These are phyloP conservation scores for Eulemur rubriventer DNA, from an alignment of 2,797 vertebrate species.

Conservation along the genomic window DNA sequence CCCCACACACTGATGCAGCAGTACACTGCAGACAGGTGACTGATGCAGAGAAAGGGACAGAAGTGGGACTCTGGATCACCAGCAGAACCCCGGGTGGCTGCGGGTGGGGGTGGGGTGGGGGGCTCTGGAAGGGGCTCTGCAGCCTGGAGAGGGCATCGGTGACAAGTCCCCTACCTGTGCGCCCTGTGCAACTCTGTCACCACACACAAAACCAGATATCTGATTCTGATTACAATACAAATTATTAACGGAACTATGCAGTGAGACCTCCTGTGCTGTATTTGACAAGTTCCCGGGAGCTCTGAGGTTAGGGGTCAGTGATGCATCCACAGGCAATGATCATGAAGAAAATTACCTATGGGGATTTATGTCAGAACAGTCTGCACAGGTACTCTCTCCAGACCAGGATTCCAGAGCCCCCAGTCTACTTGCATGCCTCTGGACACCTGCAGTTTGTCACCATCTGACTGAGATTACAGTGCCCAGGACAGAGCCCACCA, in stretches of 20 bases:
- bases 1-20: neutral
- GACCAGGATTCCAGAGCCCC: neutral
- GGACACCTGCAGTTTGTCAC: neutral
- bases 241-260: neutral
- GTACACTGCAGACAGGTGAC: rapidly evolving
- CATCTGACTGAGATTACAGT: neutral
- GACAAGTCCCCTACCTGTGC: too few relatives aligned
- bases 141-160: neutral
- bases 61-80: rapidly evolving
- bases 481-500: neutral
- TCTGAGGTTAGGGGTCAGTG: neutral
- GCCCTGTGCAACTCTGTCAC: neutral
- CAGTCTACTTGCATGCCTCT: rapidly evolving
- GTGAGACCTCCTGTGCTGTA: neutral
- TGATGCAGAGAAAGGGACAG: neutral
- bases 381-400: rapidly evolving
- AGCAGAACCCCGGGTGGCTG: rapidly evolving
- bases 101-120: too few relatives aligned
- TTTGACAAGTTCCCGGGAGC: neutral
- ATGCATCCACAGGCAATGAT: too few relatives aligned
- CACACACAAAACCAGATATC: neutral
- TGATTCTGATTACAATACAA: neutral
- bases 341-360: rapidly evolving
- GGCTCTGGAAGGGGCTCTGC: neutral
- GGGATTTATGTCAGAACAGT: neutral